Evolutionary conservation across 1,140 invertebrate genomes (phyloP).

Genomic region (Medauroidea extradentata): DNA sequence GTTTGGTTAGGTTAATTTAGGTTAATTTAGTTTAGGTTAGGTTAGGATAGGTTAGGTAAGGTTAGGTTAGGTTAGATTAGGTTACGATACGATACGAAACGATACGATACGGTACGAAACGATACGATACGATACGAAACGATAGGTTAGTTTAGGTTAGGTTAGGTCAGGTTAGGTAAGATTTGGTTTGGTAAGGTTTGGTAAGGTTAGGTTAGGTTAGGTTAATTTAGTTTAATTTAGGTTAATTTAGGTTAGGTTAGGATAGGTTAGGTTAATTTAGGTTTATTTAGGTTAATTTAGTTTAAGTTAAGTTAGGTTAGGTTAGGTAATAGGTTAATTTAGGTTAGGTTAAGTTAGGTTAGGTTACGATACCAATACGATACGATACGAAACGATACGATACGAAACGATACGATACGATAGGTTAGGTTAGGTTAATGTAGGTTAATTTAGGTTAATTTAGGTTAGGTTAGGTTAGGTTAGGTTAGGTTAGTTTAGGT

Average conservation of each 20-base stretch:
- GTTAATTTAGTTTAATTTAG: not conserved
- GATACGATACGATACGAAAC: constrained; percentile 9
- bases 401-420: not conserved
- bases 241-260: not conserved
- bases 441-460: no score
- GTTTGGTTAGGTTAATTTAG: not conserved
- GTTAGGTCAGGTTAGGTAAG: not conserved
- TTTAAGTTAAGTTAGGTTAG: not conserved
- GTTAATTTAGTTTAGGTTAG: not conserved
- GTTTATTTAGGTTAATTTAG: not conserved
- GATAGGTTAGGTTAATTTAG: not conserved
- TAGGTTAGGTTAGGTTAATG: no score
- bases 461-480: not conserved
- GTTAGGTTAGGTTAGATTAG: not conserved
- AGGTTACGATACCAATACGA: not conserved
- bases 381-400: not conserved
- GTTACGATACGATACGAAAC: constrained; percentile 6
- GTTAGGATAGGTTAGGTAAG: not conserved
- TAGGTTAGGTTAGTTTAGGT: not conserved
- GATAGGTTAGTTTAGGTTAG: not conserved
- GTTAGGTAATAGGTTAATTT: not conserved
- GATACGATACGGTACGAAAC: constrained; percentile 8
- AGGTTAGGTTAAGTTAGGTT: not conserved
- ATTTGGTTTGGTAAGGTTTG: not conserved
- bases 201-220: not conserved